Evolutionary conservation across 2,113 vertebrate genomes (phyloP), one percentile per base, ranked within the genome.

Genomic region (Microcebus griseorufus): DNA sequence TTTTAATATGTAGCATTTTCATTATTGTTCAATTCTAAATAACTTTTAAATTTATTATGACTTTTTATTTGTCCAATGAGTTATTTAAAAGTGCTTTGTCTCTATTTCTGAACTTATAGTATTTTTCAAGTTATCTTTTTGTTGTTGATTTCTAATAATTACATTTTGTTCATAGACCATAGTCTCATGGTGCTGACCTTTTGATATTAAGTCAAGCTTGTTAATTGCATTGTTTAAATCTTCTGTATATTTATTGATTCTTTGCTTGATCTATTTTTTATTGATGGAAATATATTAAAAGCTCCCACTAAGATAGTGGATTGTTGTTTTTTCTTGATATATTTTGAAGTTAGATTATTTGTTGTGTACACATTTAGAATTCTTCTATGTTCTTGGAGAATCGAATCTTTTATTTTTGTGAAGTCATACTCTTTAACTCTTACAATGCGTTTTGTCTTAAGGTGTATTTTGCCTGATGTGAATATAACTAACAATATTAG

Each of bases 21-120:
- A 92, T 45, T 88, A n/a, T 78, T 76, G 14, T 85, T 92, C 4
- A 55, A 4, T 53, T 79, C 53, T 95, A 72, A 90, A n/a, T 94
- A 90, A 53, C 42, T 64, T 53, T 42, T 69, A 39, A 62, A 86
- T 80, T 72, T 67, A 72, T 87, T 81, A 55, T 17, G 1, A 70
- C 7, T 32, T 87, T 92, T 87, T 87, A n/a, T 64, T 87, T 27
- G 51, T 79, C 22, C 72, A 70, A 1, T 65, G n/a, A 22, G 29
- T 95, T 81, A 80, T 64, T 53, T 86, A 72, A 86, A 73, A 48
- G 51, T 48, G 25, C 81, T 95, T 42, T 79, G 5, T 73, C 42
- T 60, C 45, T 12, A 70, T 78, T 78, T 95, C 23, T 23, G 51
- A 75, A 76, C 10, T 39, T 51, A 62, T 9, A 8, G 51, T 88